A percentile compares a stretch with the other conserved stretches of the same genome.
Evolutionary conservation across 2,888 invertebrate genomes (phyloP).

Genomic region (Autographa pulchrina): DNA sequence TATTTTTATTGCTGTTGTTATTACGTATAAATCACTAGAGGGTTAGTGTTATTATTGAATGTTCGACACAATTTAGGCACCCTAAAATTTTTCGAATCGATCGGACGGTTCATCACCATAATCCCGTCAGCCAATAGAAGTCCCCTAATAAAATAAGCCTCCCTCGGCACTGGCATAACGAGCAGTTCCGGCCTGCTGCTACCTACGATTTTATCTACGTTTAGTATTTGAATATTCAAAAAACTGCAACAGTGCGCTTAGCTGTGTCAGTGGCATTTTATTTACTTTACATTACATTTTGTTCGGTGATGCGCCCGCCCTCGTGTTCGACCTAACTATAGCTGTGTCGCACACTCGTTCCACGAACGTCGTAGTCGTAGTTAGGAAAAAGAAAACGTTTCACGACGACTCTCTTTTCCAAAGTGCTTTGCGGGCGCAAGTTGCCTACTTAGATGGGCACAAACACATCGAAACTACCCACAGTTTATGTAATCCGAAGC

Average conservation of each 20-base stretch:
- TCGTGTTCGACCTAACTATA: constrained; percentile 48
- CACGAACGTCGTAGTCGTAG: constrained; percentile 55
- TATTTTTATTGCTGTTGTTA: constrained; percentile 3
- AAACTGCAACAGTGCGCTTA: constrained; percentile 51
- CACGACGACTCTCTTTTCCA: constrained; percentile 57
- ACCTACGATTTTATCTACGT: constrained; percentile 31
- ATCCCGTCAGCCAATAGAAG: constrained; percentile 7
- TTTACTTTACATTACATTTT: constrained; percentile 61
- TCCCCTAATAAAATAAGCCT: constrained; percentile 10
- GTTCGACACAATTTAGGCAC: constrained; percentile 1
- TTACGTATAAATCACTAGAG: neutral
- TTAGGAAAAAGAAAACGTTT: constrained; percentile 61
- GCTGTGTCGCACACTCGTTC: constrained; percentile 51
- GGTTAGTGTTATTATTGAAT: neutral
- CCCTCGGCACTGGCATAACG: constrained; percentile 10
- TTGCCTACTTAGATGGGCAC: constrained; percentile 65
- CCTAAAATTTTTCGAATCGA: neutral
- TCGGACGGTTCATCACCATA: constrained; percentile 9
- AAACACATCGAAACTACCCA: constrained; percentile 64
- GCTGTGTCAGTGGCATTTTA: constrained; percentile 52
- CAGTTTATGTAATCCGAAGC: constrained; percentile 67
- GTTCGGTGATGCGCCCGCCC: constrained; percentile 43
- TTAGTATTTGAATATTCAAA: constrained; percentile 47
- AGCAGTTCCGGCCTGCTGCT: constrained; percentile 29
- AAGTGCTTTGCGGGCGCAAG: constrained; percentile 71